phyloP scores from a whole-genome alignment of 2,113 vertebrate species.

The Protobothrops flavoviridis region DNA sequence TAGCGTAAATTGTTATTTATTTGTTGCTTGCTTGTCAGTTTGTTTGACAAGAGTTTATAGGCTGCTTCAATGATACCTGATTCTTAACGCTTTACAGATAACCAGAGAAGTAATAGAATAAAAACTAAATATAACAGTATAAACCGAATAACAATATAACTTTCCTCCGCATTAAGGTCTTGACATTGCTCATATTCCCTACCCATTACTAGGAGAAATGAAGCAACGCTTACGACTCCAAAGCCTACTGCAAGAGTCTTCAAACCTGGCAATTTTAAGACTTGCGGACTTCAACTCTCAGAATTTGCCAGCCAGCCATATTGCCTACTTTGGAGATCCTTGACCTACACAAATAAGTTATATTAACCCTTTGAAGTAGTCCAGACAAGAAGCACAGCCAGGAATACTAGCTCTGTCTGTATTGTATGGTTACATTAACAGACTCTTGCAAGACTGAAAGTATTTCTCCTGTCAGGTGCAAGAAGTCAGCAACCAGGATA shows the following conservation, averaged over 20 bases:
- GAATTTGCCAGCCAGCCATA: too few species aligned
- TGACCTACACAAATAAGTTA: too few species aligned
- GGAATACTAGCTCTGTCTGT: too few species aligned
- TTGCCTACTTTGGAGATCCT: too few species aligned
- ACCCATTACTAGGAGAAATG: background rate
- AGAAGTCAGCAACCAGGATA: too few species aligned
- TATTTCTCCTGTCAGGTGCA: too few species aligned
- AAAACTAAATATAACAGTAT: background rate
- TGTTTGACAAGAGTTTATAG: background rate
- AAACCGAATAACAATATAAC: background rate
- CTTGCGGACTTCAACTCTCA: too few species aligned
- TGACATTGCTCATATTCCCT: background rate
- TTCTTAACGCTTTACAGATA: background rate
- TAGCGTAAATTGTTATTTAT: background rate
- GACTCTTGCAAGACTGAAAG: too few species aligned
- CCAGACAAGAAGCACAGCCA: too few species aligned
- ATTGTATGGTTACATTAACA: too few species aligned
- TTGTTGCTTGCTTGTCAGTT: background rate
- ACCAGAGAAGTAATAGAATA: background rate
- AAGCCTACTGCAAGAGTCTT: background rate
- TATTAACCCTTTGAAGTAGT: too few species aligned
- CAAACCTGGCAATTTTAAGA: too few species aligned
- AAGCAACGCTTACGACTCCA: background rate
- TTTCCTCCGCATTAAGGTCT: background rate
- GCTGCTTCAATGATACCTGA: background rate